Base-by-base conservation (phyloP, 2,888 invertebrate species). In the Seladonia tumulorum region DNA sequence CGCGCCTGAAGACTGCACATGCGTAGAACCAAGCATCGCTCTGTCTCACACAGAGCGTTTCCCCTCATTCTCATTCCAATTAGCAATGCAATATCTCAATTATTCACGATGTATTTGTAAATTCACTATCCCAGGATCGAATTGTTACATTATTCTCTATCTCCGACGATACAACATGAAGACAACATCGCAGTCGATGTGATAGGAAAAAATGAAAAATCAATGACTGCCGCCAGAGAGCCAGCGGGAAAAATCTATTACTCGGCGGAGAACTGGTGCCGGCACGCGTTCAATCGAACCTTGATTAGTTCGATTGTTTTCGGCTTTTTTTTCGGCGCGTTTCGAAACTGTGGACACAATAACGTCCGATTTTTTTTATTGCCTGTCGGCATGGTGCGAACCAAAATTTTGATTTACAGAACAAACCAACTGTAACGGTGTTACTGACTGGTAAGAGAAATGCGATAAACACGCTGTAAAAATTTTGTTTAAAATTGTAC, bases 61-160 rank as follows among this genome's bases (percentile, higher is more conserved):
- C 70, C 42, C 42, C 12, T 70, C 42, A 42, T 39, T 70, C 70
- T 70, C 70, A 7, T 70, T 70, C 70, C 70, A 42, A 39, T 70
- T 70, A 70, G 42, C 70, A 42, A 70, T 2, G 70, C 14, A 70
- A 70, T 42, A 79, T 66, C 76, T 81, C 77, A 84, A 88, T 88
- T 79, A 73, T 86, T 79, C 76, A 80, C 22, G 47, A 25, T 14
- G 39, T 45, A 12, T 45, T 76, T 53, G 60, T 5, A 14, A 78
- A 57, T 47, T 71, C 49, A 22, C 45, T 12, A 0, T 22, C 7
- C 12, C 7, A 0, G 25, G 16, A 63, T 29, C 25, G 63, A 1
- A 63, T 63, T 18, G 29, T 29, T 7, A 29, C 16, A 29, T 8
- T 63, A 18, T 29, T 18, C 29, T 29, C 29, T 29, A 29, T 18